phyloP scores from a whole-genome alignment of 2,888 invertebrate species.

The Cephus pygmeus region DNA sequence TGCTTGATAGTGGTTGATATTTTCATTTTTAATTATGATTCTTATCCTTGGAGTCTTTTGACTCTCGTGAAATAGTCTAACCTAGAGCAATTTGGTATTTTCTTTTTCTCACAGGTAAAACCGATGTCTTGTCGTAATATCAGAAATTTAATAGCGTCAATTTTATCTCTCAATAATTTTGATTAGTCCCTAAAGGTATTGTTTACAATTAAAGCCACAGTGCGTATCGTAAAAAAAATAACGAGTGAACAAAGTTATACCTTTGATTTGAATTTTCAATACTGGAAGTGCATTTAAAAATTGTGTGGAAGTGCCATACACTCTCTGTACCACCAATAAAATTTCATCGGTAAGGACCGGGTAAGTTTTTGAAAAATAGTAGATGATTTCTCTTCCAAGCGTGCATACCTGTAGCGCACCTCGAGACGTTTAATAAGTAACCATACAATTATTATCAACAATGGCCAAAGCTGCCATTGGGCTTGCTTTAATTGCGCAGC shows the following conservation, averaged over 20 bases:
- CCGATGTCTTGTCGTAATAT: not conserved
- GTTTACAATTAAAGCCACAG: not conserved
- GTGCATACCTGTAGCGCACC: not conserved
- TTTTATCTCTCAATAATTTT: not conserved
- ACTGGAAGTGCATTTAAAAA: not conserved
- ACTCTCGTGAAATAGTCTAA: not conserved
- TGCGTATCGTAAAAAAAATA: not conserved
- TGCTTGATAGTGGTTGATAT: not conserved
- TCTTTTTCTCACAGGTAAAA: not conserved
- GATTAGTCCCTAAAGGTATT: not conserved
- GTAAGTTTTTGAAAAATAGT: not conserved
- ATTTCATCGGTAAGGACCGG: not conserved
- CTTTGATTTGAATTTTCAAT: not conserved
- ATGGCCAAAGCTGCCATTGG: not conserved
- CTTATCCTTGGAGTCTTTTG: not conserved
- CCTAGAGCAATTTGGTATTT: not conserved
- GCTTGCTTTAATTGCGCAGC: constrained; percentile 3
- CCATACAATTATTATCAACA: not conserved
- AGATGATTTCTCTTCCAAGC: not conserved
- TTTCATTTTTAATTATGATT: not conserved
- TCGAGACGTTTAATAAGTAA: not conserved
- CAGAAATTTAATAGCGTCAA: not conserved
- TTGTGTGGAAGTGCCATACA: not conserved
- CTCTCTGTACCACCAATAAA: not conserved
- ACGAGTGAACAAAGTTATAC: not conserved